Evolutionary conservation across 2,113 vertebrate species (phyloP).

Genomic region (Oxygymnocypris stewartii): DNA sequence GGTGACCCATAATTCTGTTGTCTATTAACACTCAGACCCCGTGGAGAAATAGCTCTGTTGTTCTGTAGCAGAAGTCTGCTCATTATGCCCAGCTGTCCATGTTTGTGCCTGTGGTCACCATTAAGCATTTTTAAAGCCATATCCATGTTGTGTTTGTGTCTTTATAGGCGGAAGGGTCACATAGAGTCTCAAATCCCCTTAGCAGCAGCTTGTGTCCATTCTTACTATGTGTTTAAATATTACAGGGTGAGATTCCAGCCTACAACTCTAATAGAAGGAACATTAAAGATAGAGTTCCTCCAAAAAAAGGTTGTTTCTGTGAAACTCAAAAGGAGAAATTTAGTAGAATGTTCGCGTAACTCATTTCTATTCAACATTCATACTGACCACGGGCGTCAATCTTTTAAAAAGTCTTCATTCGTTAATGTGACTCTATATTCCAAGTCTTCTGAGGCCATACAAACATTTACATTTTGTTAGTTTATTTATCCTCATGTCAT

Average conservation of each 20-base stretch:
- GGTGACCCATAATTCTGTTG: not conserved
- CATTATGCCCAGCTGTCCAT: not conserved
- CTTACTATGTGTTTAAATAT: not conserved
- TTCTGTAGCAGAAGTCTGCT: not conserved
- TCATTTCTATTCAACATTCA: not conserved
- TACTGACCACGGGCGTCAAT: not conserved
- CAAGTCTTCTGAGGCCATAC: not conserved
- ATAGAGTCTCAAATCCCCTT: not conserved
- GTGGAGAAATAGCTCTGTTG: not conserved
- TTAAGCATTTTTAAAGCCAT: slow-evolving; percentile 61
- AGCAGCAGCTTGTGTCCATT: slow-evolving; percentile 40
- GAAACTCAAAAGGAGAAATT: not conserved
- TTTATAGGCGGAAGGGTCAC: not conserved
- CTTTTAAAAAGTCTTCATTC: not conserved
- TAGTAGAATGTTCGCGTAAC: not conserved
- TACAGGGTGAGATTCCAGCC: not conserved
- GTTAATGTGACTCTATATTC: not conserved
- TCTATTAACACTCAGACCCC: not conserved
- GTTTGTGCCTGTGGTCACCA: not conserved
- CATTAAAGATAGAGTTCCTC: not conserved
- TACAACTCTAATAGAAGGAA: not conserved
- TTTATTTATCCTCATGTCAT: too few species aligned
- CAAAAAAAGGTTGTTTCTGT: not conserved
- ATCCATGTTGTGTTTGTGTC: slow-evolving; percentile 57
- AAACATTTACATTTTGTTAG: too few species aligned